Conservation (phyloP, 2,113 vertebrate genomes). For the Mola mola region DNA sequence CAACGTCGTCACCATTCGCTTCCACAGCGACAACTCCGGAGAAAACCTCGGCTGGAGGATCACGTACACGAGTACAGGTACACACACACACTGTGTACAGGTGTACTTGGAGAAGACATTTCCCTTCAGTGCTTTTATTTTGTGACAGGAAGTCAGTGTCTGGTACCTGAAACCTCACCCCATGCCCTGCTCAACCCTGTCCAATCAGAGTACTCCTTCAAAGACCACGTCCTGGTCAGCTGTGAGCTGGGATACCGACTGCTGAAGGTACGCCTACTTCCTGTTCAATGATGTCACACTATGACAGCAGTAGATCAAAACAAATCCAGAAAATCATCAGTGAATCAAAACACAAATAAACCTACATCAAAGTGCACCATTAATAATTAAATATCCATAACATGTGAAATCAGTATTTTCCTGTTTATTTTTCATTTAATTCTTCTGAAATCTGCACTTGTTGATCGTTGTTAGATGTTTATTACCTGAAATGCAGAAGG, state of each 20-base stretch:
- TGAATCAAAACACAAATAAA: too few species aligned
- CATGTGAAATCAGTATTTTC: too few species aligned
- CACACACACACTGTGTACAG: not conserved
- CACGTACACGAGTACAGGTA: conserved; percentile 75
- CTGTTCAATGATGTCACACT: too few species aligned
- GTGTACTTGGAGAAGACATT: too few species aligned
- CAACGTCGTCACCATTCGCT: conserved; percentile 81
- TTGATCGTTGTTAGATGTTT: too few species aligned
- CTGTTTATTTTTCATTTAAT: too few species aligned
- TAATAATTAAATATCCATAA: too few species aligned
- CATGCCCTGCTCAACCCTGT: conserved; percentile 86
- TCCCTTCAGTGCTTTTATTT: conserved; percentile 22
- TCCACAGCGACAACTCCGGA: conserved; percentile 93
- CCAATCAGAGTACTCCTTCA: conserved; percentile 89
- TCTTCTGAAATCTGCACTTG: too few species aligned
- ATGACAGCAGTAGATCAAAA: too few species aligned
- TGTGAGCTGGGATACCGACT: conserved; percentile 89
- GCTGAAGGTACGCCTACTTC: conserved; percentile 80
- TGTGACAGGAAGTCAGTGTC: conserved; percentile 84
- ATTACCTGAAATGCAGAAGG: too few species aligned
- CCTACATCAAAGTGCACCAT: too few species aligned
- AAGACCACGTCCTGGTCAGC: conserved; percentile 90
- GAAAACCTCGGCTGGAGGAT: conserved; percentile 94
- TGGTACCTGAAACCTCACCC: conserved; percentile 72
- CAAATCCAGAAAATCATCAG: too few species aligned